Conservation (phyloP, 2,113 vertebrate species). For the Perognathus longimembris region DNA sequence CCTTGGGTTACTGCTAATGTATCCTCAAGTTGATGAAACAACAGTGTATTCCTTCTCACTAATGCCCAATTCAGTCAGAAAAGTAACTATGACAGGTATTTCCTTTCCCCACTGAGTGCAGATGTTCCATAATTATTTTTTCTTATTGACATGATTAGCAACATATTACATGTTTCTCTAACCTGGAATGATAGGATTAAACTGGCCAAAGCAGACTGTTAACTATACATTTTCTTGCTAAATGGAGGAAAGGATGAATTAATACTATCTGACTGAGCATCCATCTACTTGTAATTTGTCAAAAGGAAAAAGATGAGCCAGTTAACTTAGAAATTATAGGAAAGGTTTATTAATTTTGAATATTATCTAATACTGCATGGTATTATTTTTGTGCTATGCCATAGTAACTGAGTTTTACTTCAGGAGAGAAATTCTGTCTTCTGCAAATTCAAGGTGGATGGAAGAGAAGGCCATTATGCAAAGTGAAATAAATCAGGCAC, state of each 20-base stretch:
- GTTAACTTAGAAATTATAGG: slow-evolving; percentile 30
- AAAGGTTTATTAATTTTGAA: not conserved
- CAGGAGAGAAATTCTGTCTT: not conserved
- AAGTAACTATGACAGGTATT: not conserved
- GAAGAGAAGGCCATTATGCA: not conserved
- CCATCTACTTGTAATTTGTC: not conserved
- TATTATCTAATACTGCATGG: no score
- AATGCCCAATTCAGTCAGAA: not conserved
- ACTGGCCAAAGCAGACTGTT: slow-evolving; percentile 19
- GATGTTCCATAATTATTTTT: not conserved
- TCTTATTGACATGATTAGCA: not conserved
- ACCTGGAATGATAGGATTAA: slow-evolving; percentile 4
- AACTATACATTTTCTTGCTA: slow-evolving; percentile 28
- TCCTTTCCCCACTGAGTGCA: not conserved
- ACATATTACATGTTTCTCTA: not conserved
- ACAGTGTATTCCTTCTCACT: not conserved
- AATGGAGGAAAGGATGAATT: slow-evolving; percentile 24
- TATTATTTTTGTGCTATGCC: not conserved
- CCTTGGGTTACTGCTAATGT: not conserved
- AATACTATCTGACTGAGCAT: not conserved
- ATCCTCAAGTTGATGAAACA: not conserved
- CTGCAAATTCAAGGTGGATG: not conserved
- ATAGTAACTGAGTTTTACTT: not conserved
- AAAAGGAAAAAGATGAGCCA: not conserved
- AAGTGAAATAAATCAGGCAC: no score